Conservation (phyloP, 2,113 vertebrate species). For the Sceloporus undulatus region DNA sequence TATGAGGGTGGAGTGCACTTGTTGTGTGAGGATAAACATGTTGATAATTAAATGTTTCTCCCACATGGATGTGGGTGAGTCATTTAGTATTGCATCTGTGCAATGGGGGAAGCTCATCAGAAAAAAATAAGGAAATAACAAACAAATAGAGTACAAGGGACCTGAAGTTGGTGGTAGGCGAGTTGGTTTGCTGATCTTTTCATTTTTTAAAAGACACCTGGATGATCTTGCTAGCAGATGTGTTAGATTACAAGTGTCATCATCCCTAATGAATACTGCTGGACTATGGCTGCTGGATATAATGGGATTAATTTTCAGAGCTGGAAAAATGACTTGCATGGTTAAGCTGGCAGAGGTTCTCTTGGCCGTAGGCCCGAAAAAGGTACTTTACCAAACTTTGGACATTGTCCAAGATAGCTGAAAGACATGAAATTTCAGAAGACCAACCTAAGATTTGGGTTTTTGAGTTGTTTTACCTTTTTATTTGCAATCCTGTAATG, state of each 20-base stretch:
- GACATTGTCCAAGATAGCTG: neutral
- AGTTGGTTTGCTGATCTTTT: neutral
- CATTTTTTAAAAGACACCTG: neutral
- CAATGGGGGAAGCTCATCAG: neutral
- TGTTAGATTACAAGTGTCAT: neutral
- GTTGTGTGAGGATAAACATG: neutral
- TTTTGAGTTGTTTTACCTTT: conserved; percentile 76
- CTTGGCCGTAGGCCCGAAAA: no score
- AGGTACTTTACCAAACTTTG: no score
- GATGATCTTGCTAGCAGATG: neutral
- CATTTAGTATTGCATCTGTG: neutral
- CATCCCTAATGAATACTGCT: neutral
- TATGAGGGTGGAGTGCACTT: neutral
- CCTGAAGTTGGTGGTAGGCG: neutral
- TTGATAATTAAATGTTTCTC: neutral
- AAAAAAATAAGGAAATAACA: neutral
- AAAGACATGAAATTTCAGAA: neutral
- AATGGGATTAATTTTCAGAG: neutral
- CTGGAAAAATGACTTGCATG: no score
- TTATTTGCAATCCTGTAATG: conserved; percentile 90
- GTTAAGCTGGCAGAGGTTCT: no score
- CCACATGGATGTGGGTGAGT: neutral
- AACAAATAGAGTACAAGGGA: neutral
- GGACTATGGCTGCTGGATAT: neutral
- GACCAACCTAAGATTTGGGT: neutral